Base-by-base conservation (phyloP, 2,888 invertebrate genomes). In the Folsomia manolachei region DNA sequence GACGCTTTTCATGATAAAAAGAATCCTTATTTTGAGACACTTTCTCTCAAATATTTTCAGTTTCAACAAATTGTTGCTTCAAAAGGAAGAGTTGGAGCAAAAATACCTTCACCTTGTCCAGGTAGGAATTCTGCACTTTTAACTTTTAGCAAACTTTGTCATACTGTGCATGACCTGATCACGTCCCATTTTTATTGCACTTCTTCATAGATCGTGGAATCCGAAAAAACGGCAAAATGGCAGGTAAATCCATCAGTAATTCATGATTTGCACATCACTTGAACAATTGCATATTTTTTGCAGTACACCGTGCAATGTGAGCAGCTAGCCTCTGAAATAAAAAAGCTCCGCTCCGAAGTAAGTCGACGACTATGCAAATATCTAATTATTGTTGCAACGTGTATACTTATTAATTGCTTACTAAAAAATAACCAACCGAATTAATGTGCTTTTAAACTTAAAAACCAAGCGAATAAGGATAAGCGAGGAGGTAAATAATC, bases 251-350 rank as follows among this genome's bases (percentile, higher is more conserved):
- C n/a, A n/a, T n/a, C n/a, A n/a, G n/a, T n/a, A n/a, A n/a, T n/a
- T n/a, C n/a, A n/a, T n/a, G n/a, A n/a, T n/a, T n/a, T n/a, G n/a
- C n/a, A n/a, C n/a, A n/a, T n/a, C n/a, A n/a, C n/a, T n/a, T n/a
- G n/a, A n/a, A n/a, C n/a, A n/a, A n/a, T n/a, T n/a, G n/a, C n/a
- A n/a, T n/a, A n/a, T n/a, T n/a, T n/a, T n/a, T n/a, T n/a, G n/a
- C 94, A 94, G 85, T 95, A 94, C 84, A 92, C 93, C 0, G 93
- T 93, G 83, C 94, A 95, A 84, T 94, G 94, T 81, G 95, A 95
- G 82, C 95, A 95, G 82, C 87, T 95, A n/a, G 88, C 90, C 27
- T 88, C 89, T 1, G 95, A 95, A 84, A 93, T 95, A 76, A 94
- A 94, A 84, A 94, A 94, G 83, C 87, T 95, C 1, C 87, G 94